Evolutionary conservation across 1,140 invertebrate species (phyloP).

Genomic region (Solenopsis invicta): DNA sequence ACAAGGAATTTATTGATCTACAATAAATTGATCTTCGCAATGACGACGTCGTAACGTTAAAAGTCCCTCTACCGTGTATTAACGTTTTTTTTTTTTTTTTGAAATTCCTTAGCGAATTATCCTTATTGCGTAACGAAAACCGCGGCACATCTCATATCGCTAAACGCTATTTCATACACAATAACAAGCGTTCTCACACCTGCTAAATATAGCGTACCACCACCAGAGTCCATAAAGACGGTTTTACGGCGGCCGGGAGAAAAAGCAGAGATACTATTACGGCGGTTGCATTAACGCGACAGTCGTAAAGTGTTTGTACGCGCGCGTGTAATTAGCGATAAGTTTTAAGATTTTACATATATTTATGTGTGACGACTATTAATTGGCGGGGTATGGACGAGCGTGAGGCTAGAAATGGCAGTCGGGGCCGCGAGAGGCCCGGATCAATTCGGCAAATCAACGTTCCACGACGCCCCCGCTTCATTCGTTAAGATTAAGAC

Average conservation of each 20-base stretch:
- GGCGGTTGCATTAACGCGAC: not conserved
- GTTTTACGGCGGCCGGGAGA: slow-evolving; percentile 18
- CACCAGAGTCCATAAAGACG: not conserved
- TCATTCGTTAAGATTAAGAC: slow-evolving; percentile 50
- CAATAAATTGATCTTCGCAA: not conserved
- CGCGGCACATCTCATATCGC: not conserved
- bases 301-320: slow-evolving; percentile 16
- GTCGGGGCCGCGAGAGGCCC: not conserved
- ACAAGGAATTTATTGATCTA: not conserved
- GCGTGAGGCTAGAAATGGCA: not conserved
- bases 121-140: not conserved
- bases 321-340: slow-evolving; percentile 31
- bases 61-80: not conserved
- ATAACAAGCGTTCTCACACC: slow-evolving; percentile 26
- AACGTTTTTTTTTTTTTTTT: not conserved
- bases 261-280: slow-evolving; percentile 44
- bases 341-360: not conserved
- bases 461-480: slow-evolving; percentile 26
- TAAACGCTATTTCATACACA: slow-evolving; percentile 11
- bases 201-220: slow-evolving; percentile 12
- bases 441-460: slow-evolving; percentile 47
- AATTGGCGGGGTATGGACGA: slow-evolving; percentile 40
- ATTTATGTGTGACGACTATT: slow-evolving; percentile 18
- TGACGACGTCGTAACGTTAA: slow-evolving; percentile 1
- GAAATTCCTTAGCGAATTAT: not conserved